Evolutionary conservation across 2,888 invertebrate species (phyloP), one percentile per base, ranked within the genome.

Genomic region (Drosophila prostipennis): DNA sequence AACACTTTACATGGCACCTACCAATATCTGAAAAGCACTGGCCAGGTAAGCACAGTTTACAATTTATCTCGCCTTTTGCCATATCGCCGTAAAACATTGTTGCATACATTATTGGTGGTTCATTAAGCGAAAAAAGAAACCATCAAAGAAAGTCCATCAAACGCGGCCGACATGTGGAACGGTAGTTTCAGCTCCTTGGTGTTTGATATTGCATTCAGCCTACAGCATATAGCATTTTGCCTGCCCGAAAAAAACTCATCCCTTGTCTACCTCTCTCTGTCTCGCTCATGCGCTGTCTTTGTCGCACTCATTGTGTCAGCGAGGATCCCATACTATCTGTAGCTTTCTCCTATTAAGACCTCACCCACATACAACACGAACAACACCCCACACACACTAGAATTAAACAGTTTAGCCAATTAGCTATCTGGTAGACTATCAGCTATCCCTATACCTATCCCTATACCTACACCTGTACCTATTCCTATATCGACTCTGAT

Each of bases 11-110:
- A 92, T 54, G 91, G 91, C 75, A 92, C 92, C 42, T 92, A 91
- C 74, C 93, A 94, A 88, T 92, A 94, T 70, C 90, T 94, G 34
- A 94, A 94, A 85, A 94, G 94, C 86, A 94, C 94, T n/a, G 94
- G 94, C 55, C 94, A 94, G 93, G 94, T 94, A 91, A 92, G 92
- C 89, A 34, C 46, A 49, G 2, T 55, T 69, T 36, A 16, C 13
- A 52, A 46, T 11, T 11, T 51, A 46, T 61, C 54, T 58, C 43
- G 70, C 78, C 80, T 77, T 71, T 68, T 69, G 49, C 37, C 78
- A 77, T 74, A 67, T 53, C 36, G 74, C 68, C 74, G 78, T 74
- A 72, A 72, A 80, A 80, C 73, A 80, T 76, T 58, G 61, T 54
- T 69, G 56, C 78, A 77, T 76, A 68, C 74, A 79, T 78, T 77